Evolutionary conservation across 2,113 vertebrate species (phyloP), one percentile per base, ranked within the genome.

Genomic region (Cathartes aura): DNA sequence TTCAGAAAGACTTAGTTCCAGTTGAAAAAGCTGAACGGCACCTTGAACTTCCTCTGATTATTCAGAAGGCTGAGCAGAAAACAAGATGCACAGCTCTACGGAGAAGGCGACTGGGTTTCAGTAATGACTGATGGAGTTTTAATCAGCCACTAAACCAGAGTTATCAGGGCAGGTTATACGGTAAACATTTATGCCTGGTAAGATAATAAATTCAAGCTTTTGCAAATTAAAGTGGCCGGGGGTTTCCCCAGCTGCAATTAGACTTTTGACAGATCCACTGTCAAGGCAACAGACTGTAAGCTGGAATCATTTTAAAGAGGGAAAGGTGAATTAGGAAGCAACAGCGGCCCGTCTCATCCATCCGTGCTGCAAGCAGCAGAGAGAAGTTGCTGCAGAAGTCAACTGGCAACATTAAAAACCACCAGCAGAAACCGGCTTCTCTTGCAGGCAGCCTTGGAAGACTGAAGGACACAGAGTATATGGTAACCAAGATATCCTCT

Each of bases 291-390:
- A 36, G 30, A 8, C 58, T 22, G 16, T 38, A 66, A 76, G 11
- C 9, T 70, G 24, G 40, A n/a, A 56, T 43, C 6, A 15, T 56
- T 70, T 73, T 7, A 3, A 47, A n/a, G 59, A 78, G 15, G 24
- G 13, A 18, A 82, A 47, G 26, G 42, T 7, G 47, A 73, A 38
- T 58, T 21, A 2, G 10, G 53, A 60, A 63, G 26, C 42, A 20
- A 48, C 17, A 15, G 17, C 4, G 2, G 15, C 18, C 15, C 1
- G 4, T 6, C 36, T 29, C 42, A 23, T 23, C 52, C 66, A 12
- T 5, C 67, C 29, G 0, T 5, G 15, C 32, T 9, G 8, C 50
- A 42, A 6, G 9, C 34, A 21, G n/a, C 6, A 1, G 38, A 38
- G 15, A 17, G 34, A 36, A 83, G 30, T 1, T 22, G 27, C 43